Conservation (phyloP, 2,888 invertebrate species). For the Microctonus brassicae region DNA sequence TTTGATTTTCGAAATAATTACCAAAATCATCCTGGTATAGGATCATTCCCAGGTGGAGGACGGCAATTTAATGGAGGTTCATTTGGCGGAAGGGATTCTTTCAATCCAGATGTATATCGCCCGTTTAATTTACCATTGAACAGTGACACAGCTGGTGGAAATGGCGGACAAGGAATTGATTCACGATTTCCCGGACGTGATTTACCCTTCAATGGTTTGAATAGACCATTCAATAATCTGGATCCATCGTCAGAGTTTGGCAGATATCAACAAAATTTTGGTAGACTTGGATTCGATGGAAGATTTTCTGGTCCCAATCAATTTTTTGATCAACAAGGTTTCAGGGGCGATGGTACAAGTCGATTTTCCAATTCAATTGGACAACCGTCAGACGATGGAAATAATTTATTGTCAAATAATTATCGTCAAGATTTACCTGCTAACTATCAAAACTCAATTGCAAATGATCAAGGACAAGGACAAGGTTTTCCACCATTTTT, state of each 20-base stretch:
- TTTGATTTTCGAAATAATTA: slow-evolving; percentile 27
- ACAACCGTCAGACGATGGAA: slow-evolving; percentile 16
- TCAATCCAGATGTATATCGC: slow-evolving; percentile 39
- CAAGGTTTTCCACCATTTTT: slow-evolving; percentile 30
- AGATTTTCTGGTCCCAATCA: slow-evolving; percentile 34
- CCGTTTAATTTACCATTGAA: slow-evolving; percentile 25
- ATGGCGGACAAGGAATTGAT: slow-evolving; percentile 28
- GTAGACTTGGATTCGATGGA: slow-evolving; percentile 39
- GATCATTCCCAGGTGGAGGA: background rate
- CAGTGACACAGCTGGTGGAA: slow-evolving; percentile 22
- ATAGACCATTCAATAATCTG: slow-evolving; percentile 34
- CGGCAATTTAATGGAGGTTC: slow-evolving; percentile 29
- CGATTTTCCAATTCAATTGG: slow-evolving; percentile 28
- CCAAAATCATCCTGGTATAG: background rate
- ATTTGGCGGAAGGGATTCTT: slow-evolving; percentile 36
- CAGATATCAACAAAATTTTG: slow-evolving; percentile 40
- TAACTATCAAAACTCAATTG: slow-evolving; percentile 39
- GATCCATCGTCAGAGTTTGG: slow-evolving; percentile 37
- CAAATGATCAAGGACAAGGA: slow-evolving; percentile 29
- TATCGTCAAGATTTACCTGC: slow-evolving; percentile 22
- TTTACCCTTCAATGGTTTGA: slow-evolving; percentile 30
- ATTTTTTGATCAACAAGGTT: slow-evolving; percentile 26
- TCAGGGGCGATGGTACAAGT: slow-evolving; percentile 20
- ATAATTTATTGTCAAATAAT: slow-evolving; percentile 10
- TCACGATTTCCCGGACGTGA: slow-evolving; percentile 37